Conservation (phyloP, 1,140 invertebrate species). For the Lordiphosa collinella region DNA sequence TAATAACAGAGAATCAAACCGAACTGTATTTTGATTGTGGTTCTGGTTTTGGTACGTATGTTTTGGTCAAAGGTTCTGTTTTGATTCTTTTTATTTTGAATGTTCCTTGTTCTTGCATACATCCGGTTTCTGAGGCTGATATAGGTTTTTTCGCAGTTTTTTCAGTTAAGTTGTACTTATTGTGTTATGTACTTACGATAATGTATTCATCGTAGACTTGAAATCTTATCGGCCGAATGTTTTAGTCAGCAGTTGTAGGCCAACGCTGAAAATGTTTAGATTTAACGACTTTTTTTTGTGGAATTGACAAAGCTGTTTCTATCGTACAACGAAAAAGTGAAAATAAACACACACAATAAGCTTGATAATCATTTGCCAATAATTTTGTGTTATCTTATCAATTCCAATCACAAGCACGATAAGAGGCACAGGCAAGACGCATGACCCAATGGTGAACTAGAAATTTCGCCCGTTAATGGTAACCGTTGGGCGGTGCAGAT, state of each 20-base stretch:
- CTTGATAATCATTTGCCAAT: neutral
- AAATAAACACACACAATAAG: conserved; percentile 1
- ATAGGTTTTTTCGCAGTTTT: too few relatives aligned
- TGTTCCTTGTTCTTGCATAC: too few relatives aligned
- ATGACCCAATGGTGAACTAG: conserved; percentile 12
- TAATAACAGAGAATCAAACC: too few relatives aligned
- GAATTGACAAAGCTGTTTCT: neutral
- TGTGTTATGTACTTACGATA: neutral
- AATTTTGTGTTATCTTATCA: conserved; percentile 32
- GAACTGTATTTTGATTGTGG: too few relatives aligned
- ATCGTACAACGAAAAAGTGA: conserved; percentile 20
- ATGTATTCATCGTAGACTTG: conserved; percentile 20
- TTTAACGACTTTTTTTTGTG: conserved; percentile 8
- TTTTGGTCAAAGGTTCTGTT: too few relatives aligned
- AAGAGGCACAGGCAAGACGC: conserved; percentile 14
- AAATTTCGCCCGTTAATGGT: conserved; percentile 19
- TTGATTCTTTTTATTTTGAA: too few relatives aligned
- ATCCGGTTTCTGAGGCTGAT: too few relatives aligned
- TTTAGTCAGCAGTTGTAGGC: conserved; percentile 6
- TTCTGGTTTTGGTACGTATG: too few relatives aligned
- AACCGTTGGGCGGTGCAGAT: conserved; percentile 26
- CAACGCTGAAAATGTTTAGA: conserved; percentile 13
- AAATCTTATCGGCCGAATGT: conserved; percentile 10
- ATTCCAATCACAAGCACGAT: conserved; percentile 23
- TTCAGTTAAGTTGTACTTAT: too few relatives aligned